Conservation (phyloP, 2,888 invertebrate genomes). For the Nomada ruficornis region DNA sequence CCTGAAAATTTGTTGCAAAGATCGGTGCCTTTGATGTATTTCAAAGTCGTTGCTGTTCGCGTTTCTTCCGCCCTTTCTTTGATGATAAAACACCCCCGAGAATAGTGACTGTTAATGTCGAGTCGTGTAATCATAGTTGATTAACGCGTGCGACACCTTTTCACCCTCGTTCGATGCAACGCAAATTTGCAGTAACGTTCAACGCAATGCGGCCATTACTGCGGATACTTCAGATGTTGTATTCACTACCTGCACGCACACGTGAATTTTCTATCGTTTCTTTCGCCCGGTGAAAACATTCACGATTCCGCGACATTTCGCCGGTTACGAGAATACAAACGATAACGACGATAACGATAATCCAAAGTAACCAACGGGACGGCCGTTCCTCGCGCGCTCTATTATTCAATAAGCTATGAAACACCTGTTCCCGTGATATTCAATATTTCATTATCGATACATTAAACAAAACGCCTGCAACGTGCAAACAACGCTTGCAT, state of each 20-base stretch:
- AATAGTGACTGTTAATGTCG: background rate
- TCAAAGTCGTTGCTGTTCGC: no score
- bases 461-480: no score
- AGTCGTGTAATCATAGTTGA: conserved; percentile 24
- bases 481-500: no score
- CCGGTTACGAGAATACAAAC: no score
- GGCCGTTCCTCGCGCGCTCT: background rate
- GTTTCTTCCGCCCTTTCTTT: background rate
- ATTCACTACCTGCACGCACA: conserved; percentile 1
- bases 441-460: background rate
- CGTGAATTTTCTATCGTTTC: background rate
- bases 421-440: background rate
- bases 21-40: no score
- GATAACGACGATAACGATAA: no score
- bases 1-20: no score
- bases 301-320: no score
- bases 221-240: conserved; percentile 34
- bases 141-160: conserved; percentile 10
- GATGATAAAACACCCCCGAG: no score
- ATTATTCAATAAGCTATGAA: conserved; percentile 2
- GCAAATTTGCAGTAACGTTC: conserved; percentile 45
- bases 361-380: background rate
- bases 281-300: no score
- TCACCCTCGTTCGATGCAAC: background rate
- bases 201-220: conserved; percentile 65